Evolutionary conservation across 2,888 invertebrate genomes (phyloP).

Genomic region (Ptilodon capucinus): DNA sequence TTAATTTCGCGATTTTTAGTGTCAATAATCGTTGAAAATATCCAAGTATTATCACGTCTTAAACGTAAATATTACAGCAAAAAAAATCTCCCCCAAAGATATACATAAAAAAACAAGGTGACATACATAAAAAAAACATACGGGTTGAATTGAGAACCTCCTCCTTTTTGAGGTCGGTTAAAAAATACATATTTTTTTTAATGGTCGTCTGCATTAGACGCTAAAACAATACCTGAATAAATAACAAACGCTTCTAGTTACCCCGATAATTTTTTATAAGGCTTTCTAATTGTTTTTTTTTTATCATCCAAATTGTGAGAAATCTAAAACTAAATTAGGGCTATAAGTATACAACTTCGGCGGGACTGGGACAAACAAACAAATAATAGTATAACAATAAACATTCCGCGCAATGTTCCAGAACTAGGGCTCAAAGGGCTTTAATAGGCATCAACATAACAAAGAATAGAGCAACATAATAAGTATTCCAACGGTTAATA

Average conservation of each 20-base stretch:
- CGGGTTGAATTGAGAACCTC: no score
- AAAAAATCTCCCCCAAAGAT: no score
- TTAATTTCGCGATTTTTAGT: no score
- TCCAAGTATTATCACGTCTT: no score
- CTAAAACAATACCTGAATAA: slow-evolving; percentile 10
- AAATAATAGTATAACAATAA: slow-evolving; percentile 28
- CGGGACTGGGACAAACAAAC: slow-evolving; percentile 28
- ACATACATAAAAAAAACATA: no score
- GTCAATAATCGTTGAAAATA: no score
- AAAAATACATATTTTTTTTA: no score
- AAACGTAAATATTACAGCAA: no score
- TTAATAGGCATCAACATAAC: background rate
- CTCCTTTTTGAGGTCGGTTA: no score
- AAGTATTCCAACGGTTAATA: no score
- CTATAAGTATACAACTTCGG: slow-evolving; percentile 24
- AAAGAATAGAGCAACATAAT: background rate
- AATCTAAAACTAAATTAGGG: slow-evolving; percentile 19
- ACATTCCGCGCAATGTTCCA: slow-evolving; percentile 22
- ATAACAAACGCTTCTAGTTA: slow-evolving; percentile 6
- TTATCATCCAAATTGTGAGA: slow-evolving; percentile 12
- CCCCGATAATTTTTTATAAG: slow-evolving; percentile 25
- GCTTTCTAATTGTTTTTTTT: slow-evolving; percentile 20
- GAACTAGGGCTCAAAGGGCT: slow-evolving; percentile 10
- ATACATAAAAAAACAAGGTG: no score
- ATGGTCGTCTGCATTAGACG: no score